Evolutionary conservation across 2,113 vertebrate species (phyloP), one percentile per base, ranked within the genome.

Genomic region (Guaruba guarouba): DNA sequence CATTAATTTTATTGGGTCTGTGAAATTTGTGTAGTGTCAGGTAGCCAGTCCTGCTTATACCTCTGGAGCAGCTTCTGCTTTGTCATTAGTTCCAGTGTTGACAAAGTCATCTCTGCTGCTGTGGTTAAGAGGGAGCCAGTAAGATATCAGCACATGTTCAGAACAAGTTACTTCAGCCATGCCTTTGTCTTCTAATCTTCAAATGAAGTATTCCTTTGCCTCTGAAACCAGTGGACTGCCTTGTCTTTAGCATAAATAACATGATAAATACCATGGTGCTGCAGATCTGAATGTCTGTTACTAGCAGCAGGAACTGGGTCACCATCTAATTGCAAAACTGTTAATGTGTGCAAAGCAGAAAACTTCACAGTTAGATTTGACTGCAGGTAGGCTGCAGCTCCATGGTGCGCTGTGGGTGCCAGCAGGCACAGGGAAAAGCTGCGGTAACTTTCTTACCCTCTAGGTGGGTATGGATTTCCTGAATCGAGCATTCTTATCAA

Each of bases 81-180:
- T 27, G 14, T 62, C 1, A 0, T 35, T 61, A 18, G 28, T 76
- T 78, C 12, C 46, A 67, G 8, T 11, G 16, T 39, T 86, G 55
- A 66, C 66, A 71, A 49, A 92, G 33, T 46, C 71, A 2, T 25
- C 13, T 46, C 75, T 68, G 37, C 31, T 68, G 75, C 15, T 0
- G 0, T 9, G 10, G 10, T 59, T 4, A 20, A 39, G 59, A 62
- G 24, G 41, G 61, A 62, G 39, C 14, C 33, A 11, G 48, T n/a
- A 16, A 44, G 44, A 17, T 9, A 17, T 11, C 8, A 1, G 6
- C 1, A 0, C 0, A 0, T 25, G 29, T 43, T 73, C 35, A 43
- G 49, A 64, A 23, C 18, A 41, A 18, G 5, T 20, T 62, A 24
- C 25, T 83, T 78, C 17, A 66, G n/a, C n/a, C 6, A 1, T 1